phyloP scores from a whole-genome alignment of 2,888 invertebrate species.

The Apodemia mormo region DNA sequence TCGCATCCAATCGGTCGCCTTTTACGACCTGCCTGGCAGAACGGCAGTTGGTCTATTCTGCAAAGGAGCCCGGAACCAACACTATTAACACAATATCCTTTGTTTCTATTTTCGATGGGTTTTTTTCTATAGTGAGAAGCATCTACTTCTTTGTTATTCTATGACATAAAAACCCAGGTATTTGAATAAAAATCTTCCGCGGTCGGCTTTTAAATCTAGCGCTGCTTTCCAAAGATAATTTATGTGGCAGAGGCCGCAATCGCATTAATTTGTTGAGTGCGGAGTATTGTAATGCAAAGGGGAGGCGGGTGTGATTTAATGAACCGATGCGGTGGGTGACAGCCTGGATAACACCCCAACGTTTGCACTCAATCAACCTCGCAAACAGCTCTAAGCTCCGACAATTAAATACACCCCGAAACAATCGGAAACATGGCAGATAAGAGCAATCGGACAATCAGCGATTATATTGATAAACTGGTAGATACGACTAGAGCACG shows the following conservation, averaged over 20 bases:
- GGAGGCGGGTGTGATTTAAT: constrained; percentile 69
- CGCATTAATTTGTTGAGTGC: constrained; percentile 77
- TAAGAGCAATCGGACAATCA: constrained; percentile 67
- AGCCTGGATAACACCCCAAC: constrained; percentile 77
- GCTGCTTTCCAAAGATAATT: constrained; percentile 26
- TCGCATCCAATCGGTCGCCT: too few species aligned
- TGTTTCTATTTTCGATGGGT: too few species aligned
- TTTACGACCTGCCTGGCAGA: too few species aligned
- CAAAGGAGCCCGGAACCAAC: too few species aligned
- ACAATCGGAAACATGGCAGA: constrained; percentile 71
- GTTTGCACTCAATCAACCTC: constrained; percentile 80
- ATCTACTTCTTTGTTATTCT: too few species aligned
- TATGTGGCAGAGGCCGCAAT: constrained; percentile 51
- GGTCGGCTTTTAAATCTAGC: neutral
- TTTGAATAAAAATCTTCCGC: too few species aligned
- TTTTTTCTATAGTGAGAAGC: too few species aligned
- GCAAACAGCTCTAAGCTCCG: constrained; percentile 76
- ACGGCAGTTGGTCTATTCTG: too few species aligned
- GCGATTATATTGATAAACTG: constrained; percentile 47
- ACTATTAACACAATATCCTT: too few species aligned
- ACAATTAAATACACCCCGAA: constrained; percentile 78
- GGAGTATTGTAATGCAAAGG: constrained; percentile 54
- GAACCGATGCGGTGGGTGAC: constrained; percentile 76
- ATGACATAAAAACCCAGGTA: too few species aligned
- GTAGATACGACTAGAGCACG: constrained; percentile 30